Evolutionary conservation across 2,113 vertebrate species (phyloP), one percentile per base, ranked within the genome.

Genomic region (Stigmatopora nigra): DNA sequence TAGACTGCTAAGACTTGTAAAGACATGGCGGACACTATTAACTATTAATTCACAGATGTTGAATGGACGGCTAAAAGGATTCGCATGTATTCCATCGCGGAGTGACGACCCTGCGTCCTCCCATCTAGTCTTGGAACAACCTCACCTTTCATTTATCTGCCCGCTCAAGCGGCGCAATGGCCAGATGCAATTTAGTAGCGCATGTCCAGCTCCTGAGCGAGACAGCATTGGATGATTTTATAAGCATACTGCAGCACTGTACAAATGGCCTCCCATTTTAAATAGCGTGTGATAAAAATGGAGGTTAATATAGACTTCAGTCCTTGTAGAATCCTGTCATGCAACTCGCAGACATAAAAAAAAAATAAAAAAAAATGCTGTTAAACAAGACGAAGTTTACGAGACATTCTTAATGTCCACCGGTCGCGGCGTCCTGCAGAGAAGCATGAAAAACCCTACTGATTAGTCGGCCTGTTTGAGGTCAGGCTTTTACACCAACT

Each of bases 21-120:
- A 44, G 14, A 61, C 38, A 60, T 5, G 13, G 11, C 7, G 10
- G 58, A 61, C n/a, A 61, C 35, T 3, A 44, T 14, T 0, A 13
- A 60, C n/a, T 20, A 60, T 44, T 60, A 15, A 31, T 56, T 82
- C 76, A 72, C 66, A 78, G 76, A 72, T 67, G 72, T 69, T 69
- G 73, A 53, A 62, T 59, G 49, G 38, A 69, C 56, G 68, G 66
- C 73, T 85, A 82, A 83, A 81, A 87, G 82, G 79, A 71, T 86
- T 87, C 66, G 61, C 1, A 0, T 83, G 81, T 83, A 69, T 31
- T 56, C 13, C 53, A 22, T 17, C 41, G 2, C 13, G n/a, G n/a
- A 45, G 38, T n/a, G n/a, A 45, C 19, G 41, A 45, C 59, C 38
- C 38, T 19, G 11, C n/a, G 3, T 14, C 57, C 57, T 14, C 57